Percentiles rank a stretch among this genome's conserved stretches.
Evolutionary conservation across 2,888 invertebrate species (phyloP).

Genomic region (Orthosia incerta): DNA sequence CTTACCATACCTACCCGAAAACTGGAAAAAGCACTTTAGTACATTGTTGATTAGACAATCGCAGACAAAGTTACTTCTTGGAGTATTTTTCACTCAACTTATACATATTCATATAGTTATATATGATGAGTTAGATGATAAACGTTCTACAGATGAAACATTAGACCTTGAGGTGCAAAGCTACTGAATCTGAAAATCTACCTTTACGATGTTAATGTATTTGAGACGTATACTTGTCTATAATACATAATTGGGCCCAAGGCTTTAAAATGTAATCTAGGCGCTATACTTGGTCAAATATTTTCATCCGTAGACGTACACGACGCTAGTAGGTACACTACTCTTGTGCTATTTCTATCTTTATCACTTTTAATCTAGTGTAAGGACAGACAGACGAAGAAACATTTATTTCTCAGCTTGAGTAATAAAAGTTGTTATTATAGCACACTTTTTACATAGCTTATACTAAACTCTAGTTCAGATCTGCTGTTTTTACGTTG

Average conservation of each 20-base stretch:
- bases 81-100: slow-evolving; percentile 26
- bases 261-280: slow-evolving; percentile 57
- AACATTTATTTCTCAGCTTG: background rate
- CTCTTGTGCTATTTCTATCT: slow-evolving; percentile 25
- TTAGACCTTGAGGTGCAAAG: slow-evolving; percentile 56
- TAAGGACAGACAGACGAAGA: slow-evolving; percentile 19
- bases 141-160: slow-evolving; percentile 58
- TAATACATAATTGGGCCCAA: slow-evolving; percentile 62
- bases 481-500: slow-evolving; percentile 19
- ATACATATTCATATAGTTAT: slow-evolving; percentile 19
- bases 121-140: slow-evolving; percentile 22
- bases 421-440: slow-evolving; percentile 12
- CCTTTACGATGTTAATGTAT: slow-evolving; percentile 40
- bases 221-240: slow-evolving; percentile 21
- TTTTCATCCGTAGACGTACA: slow-evolving; percentile 55
- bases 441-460: slow-evolving; percentile 32
- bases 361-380: slow-evolving; percentile 32
- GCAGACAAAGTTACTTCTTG: slow-evolving; percentile 21
- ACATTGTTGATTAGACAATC: slow-evolving; percentile 22
- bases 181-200: slow-evolving; percentile 54
- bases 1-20: slow-evolving; percentile 32
- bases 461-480: slow-evolving; percentile 45
- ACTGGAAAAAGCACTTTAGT: slow-evolving; percentile 41
- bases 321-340: slow-evolving; percentile 14
- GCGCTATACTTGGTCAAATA: slow-evolving; percentile 48